phyloP scores from a whole-genome alignment of 2,113 vertebrate species.

The Coturnix japonica region DNA sequence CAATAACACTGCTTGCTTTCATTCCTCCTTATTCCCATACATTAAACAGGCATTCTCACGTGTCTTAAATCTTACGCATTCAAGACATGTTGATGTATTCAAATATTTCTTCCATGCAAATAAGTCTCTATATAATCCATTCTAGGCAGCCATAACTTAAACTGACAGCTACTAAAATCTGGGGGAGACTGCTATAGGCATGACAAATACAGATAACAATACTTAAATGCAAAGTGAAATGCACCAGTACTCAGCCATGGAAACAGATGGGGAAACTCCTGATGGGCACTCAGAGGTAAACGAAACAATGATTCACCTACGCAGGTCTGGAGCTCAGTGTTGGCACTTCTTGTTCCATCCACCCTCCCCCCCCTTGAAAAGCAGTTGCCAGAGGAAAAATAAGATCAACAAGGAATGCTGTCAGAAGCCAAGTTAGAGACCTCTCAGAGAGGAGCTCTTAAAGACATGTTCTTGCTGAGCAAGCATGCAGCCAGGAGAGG shows the following conservation, averaged over 20 bases:
- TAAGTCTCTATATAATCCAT: slow-evolving; percentile 9
- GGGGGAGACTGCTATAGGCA: not conserved
- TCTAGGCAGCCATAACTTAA: slow-evolving; percentile 12
- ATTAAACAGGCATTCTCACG: not conserved
- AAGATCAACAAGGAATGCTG: not conserved
- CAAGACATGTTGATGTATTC: not conserved
- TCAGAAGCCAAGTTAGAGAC: not conserved
- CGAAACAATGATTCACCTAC: not conserved
- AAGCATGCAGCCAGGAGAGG: not conserved
- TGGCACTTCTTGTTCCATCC: not conserved
- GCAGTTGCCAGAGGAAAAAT: not conserved
- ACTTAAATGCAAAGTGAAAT: not conserved
- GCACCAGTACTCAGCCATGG: not conserved
- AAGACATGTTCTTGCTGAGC: not conserved
- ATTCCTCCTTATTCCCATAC: not conserved
- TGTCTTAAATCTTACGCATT: not conserved
- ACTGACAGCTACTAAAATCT: slow-evolving; percentile 36
- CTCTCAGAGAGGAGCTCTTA: not conserved
- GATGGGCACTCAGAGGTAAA: not conserved
- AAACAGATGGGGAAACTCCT: not conserved
- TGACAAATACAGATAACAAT: not conserved
- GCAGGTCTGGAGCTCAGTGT: not conserved
- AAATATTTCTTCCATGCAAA: slow-evolving; percentile 30
- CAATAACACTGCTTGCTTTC: not conserved
- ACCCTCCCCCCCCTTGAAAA: not conserved